A percentile compares a stretch with the other conserved stretches of the same genome.
phyloP scores from a whole-genome alignment of 2,797 vertebrate species.

The Microtus californicus region DNA sequence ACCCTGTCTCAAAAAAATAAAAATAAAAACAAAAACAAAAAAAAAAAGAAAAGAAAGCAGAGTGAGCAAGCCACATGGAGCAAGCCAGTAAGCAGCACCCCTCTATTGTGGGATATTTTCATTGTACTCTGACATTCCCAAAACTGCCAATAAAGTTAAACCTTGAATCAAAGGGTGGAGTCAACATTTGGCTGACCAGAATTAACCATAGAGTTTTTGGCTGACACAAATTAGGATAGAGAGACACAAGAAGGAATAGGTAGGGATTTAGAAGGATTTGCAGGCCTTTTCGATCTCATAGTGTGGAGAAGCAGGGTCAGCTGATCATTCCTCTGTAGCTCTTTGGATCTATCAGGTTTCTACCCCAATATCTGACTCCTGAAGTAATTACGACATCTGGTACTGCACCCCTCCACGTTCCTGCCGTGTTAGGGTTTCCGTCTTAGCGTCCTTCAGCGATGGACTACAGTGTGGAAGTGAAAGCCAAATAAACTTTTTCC shows the following conservation, averaged over 20 bases:
- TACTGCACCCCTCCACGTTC: background rate
- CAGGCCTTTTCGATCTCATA: background rate
- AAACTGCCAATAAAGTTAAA: background rate
- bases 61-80: background rate
- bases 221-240: background rate
- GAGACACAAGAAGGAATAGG: background rate
- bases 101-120: background rate
- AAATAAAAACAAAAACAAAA: fast-evolving
- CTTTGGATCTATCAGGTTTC: background rate
- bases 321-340: background rate
- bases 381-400: background rate
- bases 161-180: background rate
- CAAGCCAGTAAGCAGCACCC: background rate
- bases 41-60: too few species aligned
- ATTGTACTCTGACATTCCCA: background rate
- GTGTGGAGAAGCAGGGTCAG: background rate
- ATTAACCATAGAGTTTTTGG: background rate
- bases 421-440: too few species aligned
- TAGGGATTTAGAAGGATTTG: background rate
- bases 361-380: background rate
- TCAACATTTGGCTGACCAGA: background rate
- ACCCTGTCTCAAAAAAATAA: too few species aligned
- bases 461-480: background rate
- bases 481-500: background rate
- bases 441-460: too few species aligned